phyloP scores from a whole-genome alignment of 2,797 vertebrate genomes.

The Menidia menidia region DNA sequence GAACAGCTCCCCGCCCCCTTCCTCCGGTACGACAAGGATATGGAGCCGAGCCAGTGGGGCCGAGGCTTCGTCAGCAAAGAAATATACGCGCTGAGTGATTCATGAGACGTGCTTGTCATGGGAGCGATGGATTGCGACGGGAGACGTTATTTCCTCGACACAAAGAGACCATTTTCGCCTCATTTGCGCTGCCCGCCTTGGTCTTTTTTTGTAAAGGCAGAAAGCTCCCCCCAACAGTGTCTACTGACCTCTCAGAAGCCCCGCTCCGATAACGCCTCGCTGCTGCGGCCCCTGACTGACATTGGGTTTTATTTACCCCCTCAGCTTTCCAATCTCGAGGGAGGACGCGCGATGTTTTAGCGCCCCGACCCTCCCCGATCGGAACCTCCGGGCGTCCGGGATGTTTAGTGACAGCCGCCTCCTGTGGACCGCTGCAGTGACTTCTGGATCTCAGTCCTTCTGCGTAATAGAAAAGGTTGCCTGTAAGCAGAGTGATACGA shows the following conservation, averaged over 20 bases:
- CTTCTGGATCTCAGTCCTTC: slow-evolving; percentile 29
- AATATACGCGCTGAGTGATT: slow-evolving; percentile 5
- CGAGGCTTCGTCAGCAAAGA: slow-evolving; percentile 22
- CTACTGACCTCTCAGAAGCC: slow-evolving; percentile 52
- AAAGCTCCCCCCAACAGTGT: slow-evolving; percentile 48
- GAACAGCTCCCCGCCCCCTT: slow-evolving; percentile 12
- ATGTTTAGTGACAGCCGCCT: not conserved
- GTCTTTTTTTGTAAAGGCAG: slow-evolving; percentile 20
- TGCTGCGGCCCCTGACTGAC: slow-evolving; percentile 46
- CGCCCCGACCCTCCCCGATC: not conserved
- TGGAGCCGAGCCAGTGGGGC: slow-evolving; percentile 44
- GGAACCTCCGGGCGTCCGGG: not conserved
- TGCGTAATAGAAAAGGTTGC: slow-evolving; percentile 56
- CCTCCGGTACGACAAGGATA: slow-evolving; percentile 32
- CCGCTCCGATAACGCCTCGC: slow-evolving; percentile 35
- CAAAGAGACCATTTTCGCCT: slow-evolving; percentile 4
- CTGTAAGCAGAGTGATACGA: slow-evolving; percentile 50
- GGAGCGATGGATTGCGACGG: not conserved
- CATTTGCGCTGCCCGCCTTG: slow-evolving; percentile 6
- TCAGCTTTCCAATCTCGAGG: not conserved
- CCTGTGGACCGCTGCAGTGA: not conserved
- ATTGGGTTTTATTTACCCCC: slow-evolving; percentile 37
- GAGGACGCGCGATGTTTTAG: slow-evolving; percentile 22
- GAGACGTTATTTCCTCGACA: not conserved
- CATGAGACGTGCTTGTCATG: slow-evolving; percentile 12